Base-by-base conservation (phyloP, 2,888 invertebrate species). In the Rapana venosa region DNA sequence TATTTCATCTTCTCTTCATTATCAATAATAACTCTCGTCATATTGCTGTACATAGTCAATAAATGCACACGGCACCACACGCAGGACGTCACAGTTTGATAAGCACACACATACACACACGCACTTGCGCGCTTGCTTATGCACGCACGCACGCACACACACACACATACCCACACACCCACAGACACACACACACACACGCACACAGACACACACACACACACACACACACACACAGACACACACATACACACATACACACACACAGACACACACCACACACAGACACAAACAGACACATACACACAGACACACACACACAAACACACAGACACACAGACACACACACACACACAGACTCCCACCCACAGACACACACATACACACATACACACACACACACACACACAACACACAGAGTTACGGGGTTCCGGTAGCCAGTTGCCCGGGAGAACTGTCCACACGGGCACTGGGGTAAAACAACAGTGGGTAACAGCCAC, bases 291-390 rank as follows among this genome's bases (percentile, higher is more conserved):
- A n/a, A n/a, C n/a, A n/a, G n/a, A n/a, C n/a, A n/a, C n/a, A n/a
- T n/a, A n/a, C 81, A 17, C 81, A 81, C 30, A 30, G 4, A 30
- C 17, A 30, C 30, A 30, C 17, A 30, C 30, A 81, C 30, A 81
- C 81, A 81, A 1, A 81, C 81, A 81, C 30, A 81, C 81, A 81
- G 2, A 81, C 81, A 81, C 30, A 81, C 81, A 81, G 2, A 81
- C 81, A 81, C 30, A 81, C 81, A 81, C 30, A 81, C 81, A 81
- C 30, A 81, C 81, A 81, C 30, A 81, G 11, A 81, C 66, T 22
- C 26, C 2, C 66, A 66, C 26, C 17, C 66, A 2, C 26, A 66
- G 5, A 2, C 26, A 2, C 66, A 66, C 26, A 2, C 66, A 66
- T 13, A 66, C 66, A 66, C 66, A 66, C 20, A 66, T 2, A 17